A percentile compares a stretch with the other conserved stretches of the same genome.
These are phyloP conservation scores for Epirrhoe tristata DNA, from an alignment of 2,888 invertebrate genomes.

Conservation along the genomic window DNA sequence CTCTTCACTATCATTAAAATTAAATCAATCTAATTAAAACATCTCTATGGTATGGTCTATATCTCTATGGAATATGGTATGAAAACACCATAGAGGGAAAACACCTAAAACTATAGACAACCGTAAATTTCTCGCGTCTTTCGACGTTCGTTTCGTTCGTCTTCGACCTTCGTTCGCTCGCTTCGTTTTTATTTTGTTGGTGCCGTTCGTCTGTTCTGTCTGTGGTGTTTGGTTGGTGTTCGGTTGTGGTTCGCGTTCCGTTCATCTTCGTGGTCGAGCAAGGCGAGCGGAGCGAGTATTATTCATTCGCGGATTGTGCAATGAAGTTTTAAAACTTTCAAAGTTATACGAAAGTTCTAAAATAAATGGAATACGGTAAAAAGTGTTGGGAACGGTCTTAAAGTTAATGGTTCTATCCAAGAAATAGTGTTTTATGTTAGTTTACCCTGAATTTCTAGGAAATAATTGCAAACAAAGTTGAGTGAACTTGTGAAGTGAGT, in stretches of 20 bases:
- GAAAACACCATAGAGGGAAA: too few species aligned
- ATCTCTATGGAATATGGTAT: too few species aligned
- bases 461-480: slow-evolving; percentile 69
- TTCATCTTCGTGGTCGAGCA: slow-evolving; percentile 41
- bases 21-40: too few species aligned
- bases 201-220: too few species aligned
- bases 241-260: slow-evolving; percentile 20
- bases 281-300: too few species aligned
- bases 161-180: slow-evolving; percentile 1
- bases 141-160: too few species aligned
- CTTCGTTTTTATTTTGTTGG: slow-evolving; percentile 2
- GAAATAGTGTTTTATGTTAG: background rate
- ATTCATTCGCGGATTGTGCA: slow-evolving; percentile 61
- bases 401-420: background rate
- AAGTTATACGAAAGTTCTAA: slow-evolving; percentile 40
- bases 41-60: too few species aligned
- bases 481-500: slow-evolving; percentile 75
- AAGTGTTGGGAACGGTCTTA: slow-evolving; percentile 8
- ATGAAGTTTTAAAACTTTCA: slow-evolving; percentile 66
- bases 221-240: too few species aligned
- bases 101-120: too few species aligned
- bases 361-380: slow-evolving; percentile 17
- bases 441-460: slow-evolving; percentile 27
- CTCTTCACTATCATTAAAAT: too few species aligned
- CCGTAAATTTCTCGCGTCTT: background rate